These are phyloP conservation scores for Suricata suricatta DNA, from an alignment of 2,113 vertebrate genomes.

Conservation along the genomic window DNA sequence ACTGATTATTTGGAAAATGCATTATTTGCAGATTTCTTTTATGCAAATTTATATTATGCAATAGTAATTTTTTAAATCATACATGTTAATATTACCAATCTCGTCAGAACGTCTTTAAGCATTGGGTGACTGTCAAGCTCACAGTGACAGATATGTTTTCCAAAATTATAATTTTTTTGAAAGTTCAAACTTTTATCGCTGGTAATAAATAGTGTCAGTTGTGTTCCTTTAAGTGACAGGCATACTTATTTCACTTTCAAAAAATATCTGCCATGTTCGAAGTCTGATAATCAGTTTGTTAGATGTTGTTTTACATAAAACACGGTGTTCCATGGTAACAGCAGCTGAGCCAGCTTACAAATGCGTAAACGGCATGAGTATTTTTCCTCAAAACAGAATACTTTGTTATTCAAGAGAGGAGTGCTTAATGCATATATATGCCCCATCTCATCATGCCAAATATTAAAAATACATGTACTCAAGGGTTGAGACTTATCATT, in stretches of 20 bases:
- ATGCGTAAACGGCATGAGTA: neutral
- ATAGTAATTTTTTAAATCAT: neutral
- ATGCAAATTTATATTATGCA: neutral
- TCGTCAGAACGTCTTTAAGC: conserved; percentile 26
- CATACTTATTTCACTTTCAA: conserved; percentile 55
- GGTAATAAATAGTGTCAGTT: conserved; percentile 61
- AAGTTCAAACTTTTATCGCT: conserved; percentile 62
- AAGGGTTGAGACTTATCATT: neutral
- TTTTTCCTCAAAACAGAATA: neutral
- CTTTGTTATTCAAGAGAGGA: neutral
- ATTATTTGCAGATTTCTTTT: neutral
- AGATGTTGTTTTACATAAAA: conserved; percentile 40
- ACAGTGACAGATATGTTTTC: conserved; percentile 49
- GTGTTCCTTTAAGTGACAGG: conserved; percentile 61
- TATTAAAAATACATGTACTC: neutral
- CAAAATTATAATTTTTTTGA: conserved; percentile 69
- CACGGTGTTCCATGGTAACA: neutral
- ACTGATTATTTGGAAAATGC: conserved; percentile 24
- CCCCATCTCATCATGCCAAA: neutral
- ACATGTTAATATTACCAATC: neutral
- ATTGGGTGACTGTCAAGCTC: conserved; percentile 15
- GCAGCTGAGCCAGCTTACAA: neutral
- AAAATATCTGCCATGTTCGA: conserved; percentile 49
- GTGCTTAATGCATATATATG: neutral
- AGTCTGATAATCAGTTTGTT: conserved; percentile 53